These are phyloP conservation scores for Scartelaos histophorus DNA, from an alignment of 2,113 vertebrate species.

Conservation along the genomic window DNA sequence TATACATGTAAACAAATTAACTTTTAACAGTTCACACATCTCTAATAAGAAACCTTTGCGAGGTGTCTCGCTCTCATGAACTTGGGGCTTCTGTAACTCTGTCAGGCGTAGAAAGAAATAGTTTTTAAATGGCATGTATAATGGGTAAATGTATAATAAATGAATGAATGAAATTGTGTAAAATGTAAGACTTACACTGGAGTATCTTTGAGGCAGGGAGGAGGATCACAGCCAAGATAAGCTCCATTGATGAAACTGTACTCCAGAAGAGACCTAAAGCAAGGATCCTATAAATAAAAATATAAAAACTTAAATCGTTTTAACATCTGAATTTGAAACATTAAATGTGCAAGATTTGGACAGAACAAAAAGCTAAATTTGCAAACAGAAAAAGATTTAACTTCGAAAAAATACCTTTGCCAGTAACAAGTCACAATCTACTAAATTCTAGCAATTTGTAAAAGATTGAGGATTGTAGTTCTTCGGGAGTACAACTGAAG, in stretches of 20 bases:
- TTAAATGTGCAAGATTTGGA: too few relatives aligned
- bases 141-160: too few relatives aligned
- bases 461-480: too few relatives aligned
- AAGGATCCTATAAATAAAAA: constrained; percentile 80
- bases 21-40: too few relatives aligned
- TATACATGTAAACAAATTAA: background rate
- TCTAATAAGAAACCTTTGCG: background rate
- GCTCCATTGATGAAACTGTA: constrained; percentile 83
- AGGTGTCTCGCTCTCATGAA: constrained; percentile 3
- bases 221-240: constrained; percentile 88
- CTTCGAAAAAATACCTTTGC: too few relatives aligned
- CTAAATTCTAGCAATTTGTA: too few relatives aligned
- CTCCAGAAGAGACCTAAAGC: constrained; percentile 85
- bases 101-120: background rate
- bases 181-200: constrained; percentile 33
- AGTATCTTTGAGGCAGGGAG: constrained; percentile 64
- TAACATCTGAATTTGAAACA: too few relatives aligned
- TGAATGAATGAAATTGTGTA: background rate
- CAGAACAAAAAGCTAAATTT: too few relatives aligned
- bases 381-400: too few relatives aligned
- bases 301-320: too few relatives aligned
- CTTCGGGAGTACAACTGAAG: too few relatives aligned
- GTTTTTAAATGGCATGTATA: background rate
- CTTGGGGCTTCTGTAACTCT: constrained; percentile 38
- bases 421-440: too few relatives aligned